A percentile compares a stretch with the other conserved stretches of the same genome.
Evolutionary conservation across 1,140 invertebrate species (phyloP).

Genomic region (Hetaerina americana): DNA sequence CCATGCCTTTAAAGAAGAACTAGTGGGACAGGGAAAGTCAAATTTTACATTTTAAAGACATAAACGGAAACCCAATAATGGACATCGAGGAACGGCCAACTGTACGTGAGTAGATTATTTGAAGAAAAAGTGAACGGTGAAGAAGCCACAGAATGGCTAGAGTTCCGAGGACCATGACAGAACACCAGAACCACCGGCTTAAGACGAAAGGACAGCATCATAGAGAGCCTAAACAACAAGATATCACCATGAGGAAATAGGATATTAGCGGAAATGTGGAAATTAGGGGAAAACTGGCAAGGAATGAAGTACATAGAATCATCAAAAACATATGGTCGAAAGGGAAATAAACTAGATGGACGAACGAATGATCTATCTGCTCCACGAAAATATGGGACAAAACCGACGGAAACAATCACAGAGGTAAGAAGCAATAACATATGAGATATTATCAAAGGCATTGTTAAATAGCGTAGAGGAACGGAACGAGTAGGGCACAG

Average conservation of each 20-base stretch:
- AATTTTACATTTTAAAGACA: too few species aligned
- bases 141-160: too few species aligned
- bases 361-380: not conserved
- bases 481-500: not conserved
- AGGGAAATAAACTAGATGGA: not conserved
- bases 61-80: too few species aligned
- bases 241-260: not conserved
- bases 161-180: not conserved
- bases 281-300: not conserved
- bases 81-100: too few species aligned
- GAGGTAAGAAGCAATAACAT: not conserved
- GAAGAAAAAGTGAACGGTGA: too few species aligned
- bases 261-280: not conserved
- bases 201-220: not conserved
- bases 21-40: too few species aligned
- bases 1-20: too few species aligned
- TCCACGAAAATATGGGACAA: not conserved
- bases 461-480: not conserved
- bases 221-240: not conserved
- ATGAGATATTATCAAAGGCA: not conserved
- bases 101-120: too few species aligned
- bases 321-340: not conserved
- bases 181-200: not conserved
- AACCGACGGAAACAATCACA: not conserved
- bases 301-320: not conserved